These are phyloP conservation scores for Podocnemis expansa DNA, from an alignment of 2,113 vertebrate species.

Conservation along the genomic window DNA sequence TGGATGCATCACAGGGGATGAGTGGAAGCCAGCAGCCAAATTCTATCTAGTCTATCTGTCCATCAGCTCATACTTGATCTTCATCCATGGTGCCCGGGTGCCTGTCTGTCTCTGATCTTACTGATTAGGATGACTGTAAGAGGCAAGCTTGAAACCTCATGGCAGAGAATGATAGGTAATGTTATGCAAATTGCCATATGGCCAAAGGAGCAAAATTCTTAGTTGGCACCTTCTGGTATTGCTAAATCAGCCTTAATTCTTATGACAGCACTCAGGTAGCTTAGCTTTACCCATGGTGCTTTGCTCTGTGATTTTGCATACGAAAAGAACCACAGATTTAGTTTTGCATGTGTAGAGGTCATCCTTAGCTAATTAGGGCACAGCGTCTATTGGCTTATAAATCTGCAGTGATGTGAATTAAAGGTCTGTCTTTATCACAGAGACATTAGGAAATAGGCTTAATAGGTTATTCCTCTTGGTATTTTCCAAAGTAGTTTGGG, in stretches of 20 bases:
- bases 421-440: background rate
- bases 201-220: background rate
- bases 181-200: conserved; percentile 7
- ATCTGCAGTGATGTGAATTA: background rate
- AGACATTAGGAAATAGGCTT: background rate
- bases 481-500: rapidly evolving
- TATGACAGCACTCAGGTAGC: background rate
- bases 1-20: background rate
- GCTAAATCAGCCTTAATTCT: background rate
- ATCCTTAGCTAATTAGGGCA: background rate
- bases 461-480: rapidly evolving
- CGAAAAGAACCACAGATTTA: background rate
- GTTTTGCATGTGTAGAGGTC: background rate
- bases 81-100: background rate
- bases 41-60: background rate
- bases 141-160: background rate
- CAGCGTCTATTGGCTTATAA: background rate
- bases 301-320: background rate
- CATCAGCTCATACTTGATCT: background rate
- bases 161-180: background rate
- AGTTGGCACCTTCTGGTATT: background rate
- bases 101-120: background rate
- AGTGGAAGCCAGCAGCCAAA: background rate
- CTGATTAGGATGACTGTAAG: background rate
- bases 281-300: background rate